Conservation (phyloP, 2,797 vertebrate species). For the Morelia viridis region DNA sequence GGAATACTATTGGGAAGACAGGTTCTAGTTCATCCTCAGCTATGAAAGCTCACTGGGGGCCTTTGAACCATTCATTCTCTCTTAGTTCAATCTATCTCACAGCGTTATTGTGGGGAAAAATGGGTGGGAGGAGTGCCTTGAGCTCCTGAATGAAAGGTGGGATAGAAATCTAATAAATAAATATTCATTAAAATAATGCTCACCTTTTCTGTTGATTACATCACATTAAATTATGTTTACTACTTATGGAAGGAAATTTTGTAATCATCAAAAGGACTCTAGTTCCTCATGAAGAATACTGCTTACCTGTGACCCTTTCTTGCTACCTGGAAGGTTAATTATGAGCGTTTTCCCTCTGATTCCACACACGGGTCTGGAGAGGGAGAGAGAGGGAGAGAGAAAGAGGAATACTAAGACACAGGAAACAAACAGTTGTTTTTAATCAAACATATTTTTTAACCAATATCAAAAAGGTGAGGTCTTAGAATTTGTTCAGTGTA, state of each 20-base stretch:
- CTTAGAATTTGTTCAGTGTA: background rate
- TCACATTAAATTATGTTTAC: background rate
- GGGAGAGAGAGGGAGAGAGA: conserved; percentile 65
- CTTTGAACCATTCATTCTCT: background rate
- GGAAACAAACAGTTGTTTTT: background rate
- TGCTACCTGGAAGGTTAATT: conserved; percentile 98
- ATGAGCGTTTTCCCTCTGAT: conserved; percentile 98
- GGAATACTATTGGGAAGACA: background rate
- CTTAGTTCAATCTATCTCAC: background rate
- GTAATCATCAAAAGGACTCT: background rate
- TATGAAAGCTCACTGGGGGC: background rate
- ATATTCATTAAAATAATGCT: background rate
- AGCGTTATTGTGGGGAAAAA: background rate
- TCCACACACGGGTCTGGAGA: conserved; percentile 92
- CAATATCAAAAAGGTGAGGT: background rate
- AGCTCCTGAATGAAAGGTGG: background rate
- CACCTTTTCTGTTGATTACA: background rate
- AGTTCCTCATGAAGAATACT: conserved; percentile 15
- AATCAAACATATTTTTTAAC: conserved; percentile 1
- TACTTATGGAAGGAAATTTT: background rate
- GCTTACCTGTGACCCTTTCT: conserved; percentile 98
- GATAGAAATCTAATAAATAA: no score
- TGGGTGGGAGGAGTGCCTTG: background rate
- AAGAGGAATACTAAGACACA: conserved; percentile 46
- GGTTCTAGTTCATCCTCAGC: background rate